phyloP scores from a whole-genome alignment of 2,888 invertebrate genomes.

The Drosophila macrothrix region DNA sequence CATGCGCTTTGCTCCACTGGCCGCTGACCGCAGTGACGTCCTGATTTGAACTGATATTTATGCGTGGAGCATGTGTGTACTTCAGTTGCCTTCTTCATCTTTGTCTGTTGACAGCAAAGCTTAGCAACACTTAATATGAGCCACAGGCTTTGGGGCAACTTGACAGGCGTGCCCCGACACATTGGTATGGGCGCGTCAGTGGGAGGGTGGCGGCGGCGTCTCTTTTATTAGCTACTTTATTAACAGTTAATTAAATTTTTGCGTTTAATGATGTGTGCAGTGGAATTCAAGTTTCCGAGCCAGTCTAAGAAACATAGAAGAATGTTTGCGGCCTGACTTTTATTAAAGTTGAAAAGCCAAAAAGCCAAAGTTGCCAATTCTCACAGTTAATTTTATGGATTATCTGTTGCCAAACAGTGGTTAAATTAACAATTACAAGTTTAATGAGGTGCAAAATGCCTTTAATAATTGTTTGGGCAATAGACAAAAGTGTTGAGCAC shows the following conservation, averaged over 20 bases:
- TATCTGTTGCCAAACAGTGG: conserved; percentile 32
- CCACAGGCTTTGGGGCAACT: conserved; percentile 65
- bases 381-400: conserved; percentile 5
- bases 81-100: conserved; percentile 4
- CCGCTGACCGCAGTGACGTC: conserved; percentile 3
- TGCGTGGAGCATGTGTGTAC: conserved; percentile 1
- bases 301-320: conserved; percentile 32
- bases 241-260: conserved; percentile 80
- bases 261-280: conserved; percentile 70
- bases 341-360: conserved; percentile 49
- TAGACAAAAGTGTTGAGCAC: conserved; percentile 17
- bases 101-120: conserved; percentile 64
- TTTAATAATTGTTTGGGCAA: conserved; percentile 63
- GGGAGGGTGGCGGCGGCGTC: conserved; percentile 17
- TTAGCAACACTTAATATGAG: conserved; percentile 76
- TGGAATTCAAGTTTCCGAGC: conserved; percentile 14
- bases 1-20: conserved; percentile 28
- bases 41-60: conserved; percentile 17
- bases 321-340: conserved; percentile 68
- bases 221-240: conserved; percentile 74
- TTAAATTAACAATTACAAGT: conserved; percentile 59
- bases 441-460: conserved; percentile 69
- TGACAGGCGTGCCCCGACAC: conserved; percentile 49
- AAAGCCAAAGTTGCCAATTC: conserved; percentile 15
- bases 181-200: background rate